Evolutionary conservation across 2,888 invertebrate genomes (phyloP).

Genomic region (Harpagoxenus sublaevis): DNA sequence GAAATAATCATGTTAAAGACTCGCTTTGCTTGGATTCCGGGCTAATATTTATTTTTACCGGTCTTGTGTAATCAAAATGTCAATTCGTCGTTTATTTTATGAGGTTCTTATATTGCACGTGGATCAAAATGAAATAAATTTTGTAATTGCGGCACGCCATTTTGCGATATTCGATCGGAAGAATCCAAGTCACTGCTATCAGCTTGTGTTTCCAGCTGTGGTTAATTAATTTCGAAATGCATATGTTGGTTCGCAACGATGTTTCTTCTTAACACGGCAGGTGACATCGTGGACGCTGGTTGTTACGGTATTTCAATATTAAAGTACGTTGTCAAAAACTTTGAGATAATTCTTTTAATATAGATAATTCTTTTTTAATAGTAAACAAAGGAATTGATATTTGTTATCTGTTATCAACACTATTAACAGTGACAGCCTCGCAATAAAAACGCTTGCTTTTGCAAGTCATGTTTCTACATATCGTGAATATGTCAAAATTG

Average conservation of each 20-base stretch:
- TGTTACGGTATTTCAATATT: not conserved
- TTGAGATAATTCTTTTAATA: not conserved
- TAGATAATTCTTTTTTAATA: not conserved
- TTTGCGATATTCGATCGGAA: conserved; percentile 29
- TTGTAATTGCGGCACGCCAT: not conserved
- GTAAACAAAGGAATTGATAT: not conserved
- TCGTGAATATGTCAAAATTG: conserved; percentile 1
- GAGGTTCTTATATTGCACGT: not conserved
- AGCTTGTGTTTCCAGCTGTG: conserved; percentile 13
- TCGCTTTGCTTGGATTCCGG: not conserved
- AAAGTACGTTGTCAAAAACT: not conserved
- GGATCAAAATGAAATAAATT: not conserved
- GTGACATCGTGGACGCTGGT: not conserved
- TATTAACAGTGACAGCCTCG: not conserved
- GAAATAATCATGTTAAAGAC: not conserved
- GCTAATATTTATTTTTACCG: not conserved
- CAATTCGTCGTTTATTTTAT: not conserved
- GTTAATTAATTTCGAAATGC: conserved; percentile 16
- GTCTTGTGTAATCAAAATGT: not conserved
- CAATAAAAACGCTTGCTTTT: not conserved
- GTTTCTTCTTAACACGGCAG: conserved; percentile 19
- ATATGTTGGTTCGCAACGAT: not conserved
- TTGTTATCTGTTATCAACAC: not conserved
- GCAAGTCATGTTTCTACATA: not conserved
- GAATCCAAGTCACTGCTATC: not conserved